Conservation (phyloP, 1,140 invertebrate genomes). For the Caligus rogercresseyi region DNA sequence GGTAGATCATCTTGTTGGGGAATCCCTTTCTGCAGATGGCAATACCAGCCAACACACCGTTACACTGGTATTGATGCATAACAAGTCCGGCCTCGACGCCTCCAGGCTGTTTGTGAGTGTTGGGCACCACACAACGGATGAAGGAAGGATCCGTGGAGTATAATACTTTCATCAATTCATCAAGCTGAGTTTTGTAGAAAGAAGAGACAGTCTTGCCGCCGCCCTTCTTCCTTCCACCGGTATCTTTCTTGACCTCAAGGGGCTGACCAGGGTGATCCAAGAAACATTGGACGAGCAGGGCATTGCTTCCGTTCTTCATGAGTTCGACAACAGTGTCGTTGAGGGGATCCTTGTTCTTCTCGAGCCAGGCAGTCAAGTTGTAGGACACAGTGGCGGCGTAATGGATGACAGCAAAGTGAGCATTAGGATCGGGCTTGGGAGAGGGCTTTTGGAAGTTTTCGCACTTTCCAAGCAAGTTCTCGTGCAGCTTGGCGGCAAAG, state of each 20-base stretch:
- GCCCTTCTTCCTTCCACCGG: constrained; percentile 53
- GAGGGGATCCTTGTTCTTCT: constrained; percentile 99
- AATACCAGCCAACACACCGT: constrained; percentile 99
- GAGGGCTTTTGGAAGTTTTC: constrained; percentile 92
- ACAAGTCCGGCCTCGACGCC: constrained; percentile 97
- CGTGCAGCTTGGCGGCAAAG: constrained; percentile 92
- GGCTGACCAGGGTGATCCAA: constrained; percentile 85
- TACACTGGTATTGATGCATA: constrained; percentile 99
- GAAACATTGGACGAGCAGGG: constrained; percentile 71
- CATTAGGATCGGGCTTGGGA: constrained; percentile 86
- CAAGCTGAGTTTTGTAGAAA: constrained; percentile 56
- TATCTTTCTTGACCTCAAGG: constrained; percentile 44
- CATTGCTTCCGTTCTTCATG: constrained; percentile 81
- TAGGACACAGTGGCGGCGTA: constrained; percentile 94
- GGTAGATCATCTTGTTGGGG: constrained; percentile 99
- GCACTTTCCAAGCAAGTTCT: constrained; percentile 96
- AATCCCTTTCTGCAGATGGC: constrained; percentile 99
- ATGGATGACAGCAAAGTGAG: constrained; percentile 95
- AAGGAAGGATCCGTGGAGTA: constrained; percentile 43
- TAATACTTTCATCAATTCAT: constrained; percentile 37
- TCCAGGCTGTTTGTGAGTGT: constrained; percentile 88
- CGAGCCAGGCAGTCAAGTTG: constrained; percentile 94
- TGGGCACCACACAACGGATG: constrained; percentile 51
- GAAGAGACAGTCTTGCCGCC: constrained; percentile 90
- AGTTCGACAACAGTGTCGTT: constrained; percentile 97